Percentiles rank a stretch among this genome's conserved stretches.
These are phyloP conservation scores for Drosophila recens DNA, from an alignment of 2,888 invertebrate genomes.

Conservation along the genomic window DNA sequence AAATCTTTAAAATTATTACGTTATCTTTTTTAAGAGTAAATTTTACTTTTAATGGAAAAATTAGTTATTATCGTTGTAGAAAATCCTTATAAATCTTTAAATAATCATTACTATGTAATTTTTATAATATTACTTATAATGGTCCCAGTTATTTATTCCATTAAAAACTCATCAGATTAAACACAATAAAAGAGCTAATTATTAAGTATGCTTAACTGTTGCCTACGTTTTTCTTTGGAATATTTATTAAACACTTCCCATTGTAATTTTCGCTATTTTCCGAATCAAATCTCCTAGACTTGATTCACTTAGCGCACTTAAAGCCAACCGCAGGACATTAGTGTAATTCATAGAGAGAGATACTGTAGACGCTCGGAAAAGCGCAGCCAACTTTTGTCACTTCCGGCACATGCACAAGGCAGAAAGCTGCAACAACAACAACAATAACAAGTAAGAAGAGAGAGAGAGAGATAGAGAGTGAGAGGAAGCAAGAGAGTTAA, in stretches of 20 bases:
- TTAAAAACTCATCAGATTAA: too few relatives aligned
- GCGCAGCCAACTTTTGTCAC: slow-evolving; percentile 54
- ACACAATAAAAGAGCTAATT: too few relatives aligned
- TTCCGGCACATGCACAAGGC: slow-evolving; percentile 40
- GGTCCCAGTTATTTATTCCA: too few relatives aligned
- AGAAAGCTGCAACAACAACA: slow-evolving; percentile 27
- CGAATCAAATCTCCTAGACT: slow-evolving; percentile 11
- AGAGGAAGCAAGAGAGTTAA: slow-evolving; percentile 26
- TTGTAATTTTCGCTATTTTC: background rate
- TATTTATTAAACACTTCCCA: background rate
- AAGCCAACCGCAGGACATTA: slow-evolving; percentile 43
- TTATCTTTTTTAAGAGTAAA: too few relatives aligned
- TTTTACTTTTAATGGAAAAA: too few relatives aligned
- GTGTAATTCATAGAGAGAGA: slow-evolving; percentile 4
- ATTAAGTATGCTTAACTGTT: too few relatives aligned
- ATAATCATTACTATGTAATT: too few relatives aligned
- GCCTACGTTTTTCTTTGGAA: too few relatives aligned
- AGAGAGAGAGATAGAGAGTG: background rate
- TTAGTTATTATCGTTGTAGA: too few relatives aligned
- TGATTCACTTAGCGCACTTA: slow-evolving; percentile 40
- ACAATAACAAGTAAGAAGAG: background rate
- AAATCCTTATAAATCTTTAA: too few relatives aligned
- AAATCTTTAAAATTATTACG: too few relatives aligned
- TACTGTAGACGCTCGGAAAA: background rate
- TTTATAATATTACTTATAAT: too few relatives aligned